Percentiles rank a stretch among this genome's conserved stretches.
Evolutionary conservation across 2,888 invertebrate species (phyloP).

Genomic region (Bombyx huttoni): DNA sequence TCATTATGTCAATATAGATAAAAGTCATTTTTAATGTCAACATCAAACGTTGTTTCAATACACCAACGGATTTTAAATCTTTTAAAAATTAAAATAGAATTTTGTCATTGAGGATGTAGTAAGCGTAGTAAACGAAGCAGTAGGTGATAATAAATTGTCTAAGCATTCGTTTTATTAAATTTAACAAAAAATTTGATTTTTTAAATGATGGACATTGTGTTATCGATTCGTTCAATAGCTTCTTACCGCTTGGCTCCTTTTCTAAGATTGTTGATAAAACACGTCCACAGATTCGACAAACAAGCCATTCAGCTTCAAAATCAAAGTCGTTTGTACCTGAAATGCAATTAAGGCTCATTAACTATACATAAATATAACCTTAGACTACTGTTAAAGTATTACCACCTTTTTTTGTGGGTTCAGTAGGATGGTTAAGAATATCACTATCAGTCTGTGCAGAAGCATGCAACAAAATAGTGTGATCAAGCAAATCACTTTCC

Average conservation of each 20-base stretch:
- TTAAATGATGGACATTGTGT: no score
- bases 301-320: conserved; percentile 54
- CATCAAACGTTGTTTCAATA: no score
- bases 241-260: conserved; percentile 45
- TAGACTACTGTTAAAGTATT: neutral
- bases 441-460: conserved; percentile 10
- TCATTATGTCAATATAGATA: no score
- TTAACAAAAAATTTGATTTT: no score
- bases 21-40: no score
- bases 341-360: conserved; percentile 2
- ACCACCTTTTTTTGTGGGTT: neutral
- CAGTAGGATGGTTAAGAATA: neutral
- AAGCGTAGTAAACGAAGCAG: no score
- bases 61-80: no score
- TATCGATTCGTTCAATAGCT: neutral
- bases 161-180: no score
- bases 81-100: no score
- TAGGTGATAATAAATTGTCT: no score
- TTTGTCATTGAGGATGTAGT: no score
- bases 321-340: conserved; percentile 25
- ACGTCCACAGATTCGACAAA: conserved; percentile 50
- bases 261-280: conserved; percentile 55
- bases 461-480: conserved; percentile 52
- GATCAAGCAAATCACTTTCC: conserved; percentile 53
- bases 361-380: no score